phyloP scores from a whole-genome alignment of 1,140 invertebrate species.

The Lepidurus arcticus region DNA sequence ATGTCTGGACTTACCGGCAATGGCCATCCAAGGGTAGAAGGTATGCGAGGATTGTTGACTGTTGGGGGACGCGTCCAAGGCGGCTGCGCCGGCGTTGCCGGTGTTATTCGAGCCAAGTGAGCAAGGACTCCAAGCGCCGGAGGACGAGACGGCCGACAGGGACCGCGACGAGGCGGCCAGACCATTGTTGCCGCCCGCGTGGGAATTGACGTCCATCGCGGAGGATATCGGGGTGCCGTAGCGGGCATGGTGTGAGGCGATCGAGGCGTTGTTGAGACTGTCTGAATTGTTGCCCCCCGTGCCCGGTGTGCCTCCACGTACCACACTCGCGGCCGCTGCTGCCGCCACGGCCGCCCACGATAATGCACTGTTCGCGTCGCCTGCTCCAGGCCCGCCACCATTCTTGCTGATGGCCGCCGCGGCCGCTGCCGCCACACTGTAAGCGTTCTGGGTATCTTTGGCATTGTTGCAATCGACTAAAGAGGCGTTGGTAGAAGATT shows the following conservation, averaged over 20 bases:
- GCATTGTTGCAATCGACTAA: constrained; percentile 38
- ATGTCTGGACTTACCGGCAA: constrained; percentile 74
- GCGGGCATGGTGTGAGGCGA: constrained; percentile 17
- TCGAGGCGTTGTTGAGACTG: constrained; percentile 32
- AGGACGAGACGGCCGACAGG: constrained; percentile 15
- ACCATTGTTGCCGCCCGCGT: constrained; percentile 23
- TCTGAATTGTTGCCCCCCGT: constrained; percentile 35
- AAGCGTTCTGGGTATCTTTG: constrained; percentile 40
- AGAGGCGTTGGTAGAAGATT: constrained; percentile 38
- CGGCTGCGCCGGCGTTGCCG: constrained; percentile 39
- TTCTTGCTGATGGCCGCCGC: constrained; percentile 51
- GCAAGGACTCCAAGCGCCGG: constrained; percentile 32
- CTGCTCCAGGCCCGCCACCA: constrained; percentile 62
- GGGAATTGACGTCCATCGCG: constrained; percentile 17
- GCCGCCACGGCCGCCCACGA: constrained; percentile 50
- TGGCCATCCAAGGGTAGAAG: constrained; percentile 97
- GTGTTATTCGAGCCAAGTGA: constrained; percentile 32
- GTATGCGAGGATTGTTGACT: constrained; percentile 79
- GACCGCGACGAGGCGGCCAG: constrained; percentile 6
- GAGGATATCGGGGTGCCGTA: constrained; percentile 30
- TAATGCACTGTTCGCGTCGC: constrained; percentile 39
- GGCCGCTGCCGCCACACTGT: constrained; percentile 39
- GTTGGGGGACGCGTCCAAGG: constrained; percentile 59
- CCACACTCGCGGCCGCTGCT: constrained; percentile 41
- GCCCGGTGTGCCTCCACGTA: constrained; percentile 42